Percentiles rank a stretch among this genome's conserved stretches.
phyloP scores from a whole-genome alignment of 2,113 vertebrate species.

The Ascaphus truei region DNA sequence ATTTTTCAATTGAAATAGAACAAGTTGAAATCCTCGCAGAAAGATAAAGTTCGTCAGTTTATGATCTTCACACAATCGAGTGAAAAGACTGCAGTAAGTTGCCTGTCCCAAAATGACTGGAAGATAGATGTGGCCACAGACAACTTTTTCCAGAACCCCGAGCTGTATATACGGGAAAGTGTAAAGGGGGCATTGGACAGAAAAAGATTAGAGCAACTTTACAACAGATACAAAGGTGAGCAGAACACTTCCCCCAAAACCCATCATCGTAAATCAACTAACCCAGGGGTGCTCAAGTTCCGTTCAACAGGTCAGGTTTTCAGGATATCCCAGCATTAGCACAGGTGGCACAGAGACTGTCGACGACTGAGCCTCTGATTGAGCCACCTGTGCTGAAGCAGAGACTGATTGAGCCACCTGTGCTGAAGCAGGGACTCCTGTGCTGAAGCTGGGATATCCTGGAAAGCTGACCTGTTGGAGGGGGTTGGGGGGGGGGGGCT shows the following conservation, averaged over 20 bases:
- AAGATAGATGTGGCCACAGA: conserved; percentile 98
- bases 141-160: conserved; percentile 97
- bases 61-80: conserved; percentile 98
- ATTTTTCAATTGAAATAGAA: conserved; percentile 70
- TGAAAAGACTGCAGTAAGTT: conserved; percentile 95
- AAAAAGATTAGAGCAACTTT: conserved; percentile 92
- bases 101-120: conserved; percentile 97
- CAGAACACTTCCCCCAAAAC: conserved; percentile 24
- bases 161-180: conserved; percentile 88
- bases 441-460: no score
- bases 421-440: no score
- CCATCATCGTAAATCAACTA: no score
- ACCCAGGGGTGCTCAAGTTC: no score
- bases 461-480: no score
- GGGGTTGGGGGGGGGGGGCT: no score
- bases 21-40: conserved; percentile 99
- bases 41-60: conserved; percentile 99
- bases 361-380: no score
- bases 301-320: no score
- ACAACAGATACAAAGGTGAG: conserved; percentile 95
- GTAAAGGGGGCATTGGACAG: conserved; percentile 88
- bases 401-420: no score
- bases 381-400: no score
- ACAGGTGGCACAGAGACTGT: no score
- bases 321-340: no score